Evolutionary conservation across 37 sponge, comb jelly and placozoan genomes (phyloP), one percentile per base, ranked within the genome.

Genomic region (Petrosia ficiformis): DNA sequence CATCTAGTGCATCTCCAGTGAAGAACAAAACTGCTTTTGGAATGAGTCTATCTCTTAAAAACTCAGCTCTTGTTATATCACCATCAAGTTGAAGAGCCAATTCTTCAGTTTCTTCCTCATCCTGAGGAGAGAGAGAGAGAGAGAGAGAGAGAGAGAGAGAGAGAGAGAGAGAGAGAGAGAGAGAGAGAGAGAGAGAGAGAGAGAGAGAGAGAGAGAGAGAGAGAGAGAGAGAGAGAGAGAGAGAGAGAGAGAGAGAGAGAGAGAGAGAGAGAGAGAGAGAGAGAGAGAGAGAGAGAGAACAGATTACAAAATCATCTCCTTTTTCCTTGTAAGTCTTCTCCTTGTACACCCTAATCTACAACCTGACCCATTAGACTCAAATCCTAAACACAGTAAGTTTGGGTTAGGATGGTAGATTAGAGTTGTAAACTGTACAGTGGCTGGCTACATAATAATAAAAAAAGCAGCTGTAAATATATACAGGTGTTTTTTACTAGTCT

Each of bases 11-110:
- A 48, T 96, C 96, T 38, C 96, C 96, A 65, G 96, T 96, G 82
- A 92, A 96, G 76, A 77, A 96, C 32, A 96, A 76, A 21, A 92
- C 87, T 14, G 96, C 96, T 61, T 83, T 75, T 1, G 90, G 87
- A 3, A 96, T 72, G 16, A 96, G 65, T 1, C 84, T 82, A 42
- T 96, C 93, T 44, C 87, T 80, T 37, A 96, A 44, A 67, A 96
- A 89, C 69, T 93, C 90, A 44, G 90, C 90, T 30, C 80, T 54
- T 16, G 84, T 48, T 57, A 82, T 88, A 68, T 93, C 86, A 30
- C 68, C 71, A 2, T 33, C 73, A 26, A 87, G 65, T 28, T 35
- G 8, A 57, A 73, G 37, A 30, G 44, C 16, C 11, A 71, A 19
- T 19, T 82, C 87, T 1, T 75, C 85, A 22, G 79, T 84, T 3